Base-by-base conservation (phyloP, 2,888 invertebrate genomes). In the Drosophila acutilabella region DNA sequence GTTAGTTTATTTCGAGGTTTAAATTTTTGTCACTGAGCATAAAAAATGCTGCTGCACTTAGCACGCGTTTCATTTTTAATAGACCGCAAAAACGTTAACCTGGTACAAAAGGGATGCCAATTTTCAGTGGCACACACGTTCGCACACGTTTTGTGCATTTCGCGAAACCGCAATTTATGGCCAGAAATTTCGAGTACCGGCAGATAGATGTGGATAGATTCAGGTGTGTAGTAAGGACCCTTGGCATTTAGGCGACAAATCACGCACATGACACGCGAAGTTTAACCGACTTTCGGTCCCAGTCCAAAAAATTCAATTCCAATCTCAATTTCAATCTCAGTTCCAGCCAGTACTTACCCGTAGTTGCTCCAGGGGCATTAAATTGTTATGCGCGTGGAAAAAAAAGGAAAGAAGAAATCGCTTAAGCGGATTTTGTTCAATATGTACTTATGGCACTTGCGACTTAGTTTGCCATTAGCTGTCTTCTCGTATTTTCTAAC, bases 351-450 rank as follows among this genome's bases (percentile, higher is more conserved):
- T 54, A 44, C 56, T 64, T 57, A 30, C 30, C 8, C 30, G 30
- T 30, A 58, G 48, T 16, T 40, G 4, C 30, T 23, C 16, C 45
- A 57, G 51, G 61, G 64, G 65, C 70, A 64, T 74, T 67, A 72
- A 89, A 83, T 81, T 83, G 80, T 80, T 77, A 74, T 74, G 59
- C 71, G 77, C 66, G 78, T 76, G 45, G 4, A 53, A 45, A 26
- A 57, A 45, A 79, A 87, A 85, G 74, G 65, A 58, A 71, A 72
- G 71, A 36, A 13, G 36, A 36, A 36, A 69, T 81, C 65, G 68
- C 52, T 64, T 66, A 65, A 70, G 72, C 69, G 40, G 65, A 64
- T 70, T 74, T 80, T 74, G 67, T 68, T 81, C 70, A 54, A 61
- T 64, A 40, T 57, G 42, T 52, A 44, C 57, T 51, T 62, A 53